Percentiles rank a stretch among this genome's conserved stretches.
phyloP scores from a whole-genome alignment of 2,113 vertebrate species.

The Strigops habroptila region DNA sequence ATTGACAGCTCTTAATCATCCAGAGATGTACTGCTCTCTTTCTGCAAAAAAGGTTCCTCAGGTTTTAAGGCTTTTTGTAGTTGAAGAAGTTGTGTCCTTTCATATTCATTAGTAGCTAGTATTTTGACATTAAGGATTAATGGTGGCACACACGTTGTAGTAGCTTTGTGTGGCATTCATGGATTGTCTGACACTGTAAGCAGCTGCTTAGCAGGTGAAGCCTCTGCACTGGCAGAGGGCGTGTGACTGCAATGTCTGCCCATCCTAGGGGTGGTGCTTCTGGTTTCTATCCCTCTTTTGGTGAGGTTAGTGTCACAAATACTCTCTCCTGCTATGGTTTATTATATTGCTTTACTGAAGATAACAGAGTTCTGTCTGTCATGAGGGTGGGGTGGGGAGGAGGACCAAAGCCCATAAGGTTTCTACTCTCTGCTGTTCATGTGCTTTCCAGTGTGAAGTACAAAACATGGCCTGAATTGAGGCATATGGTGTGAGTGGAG shows the following conservation, averaged over 20 bases:
- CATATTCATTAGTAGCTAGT: background rate
- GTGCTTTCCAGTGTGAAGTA: background rate
- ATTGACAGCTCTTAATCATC: background rate
- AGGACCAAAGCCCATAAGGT: background rate
- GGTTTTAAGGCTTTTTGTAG: background rate
- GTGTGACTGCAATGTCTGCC: background rate
- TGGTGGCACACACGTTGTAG: background rate
- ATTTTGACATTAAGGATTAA: background rate
- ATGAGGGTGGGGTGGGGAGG: accelerated
- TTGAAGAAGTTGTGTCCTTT: background rate
- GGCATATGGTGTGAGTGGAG: background rate
- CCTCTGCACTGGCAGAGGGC: background rate
- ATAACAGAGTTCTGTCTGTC: background rate
- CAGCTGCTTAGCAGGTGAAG: background rate
- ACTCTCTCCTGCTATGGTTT: background rate
- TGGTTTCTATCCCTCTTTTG: background rate
- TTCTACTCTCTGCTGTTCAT: background rate
- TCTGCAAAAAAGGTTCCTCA: background rate
- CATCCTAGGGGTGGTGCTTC: accelerated
- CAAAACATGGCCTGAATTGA: background rate
- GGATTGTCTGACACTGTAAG: background rate
- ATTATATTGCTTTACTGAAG: background rate
- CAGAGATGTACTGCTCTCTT: background rate
- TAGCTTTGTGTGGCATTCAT: background rate
- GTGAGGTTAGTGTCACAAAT: background rate